Base-by-base conservation (phyloP, 2,888 invertebrate genomes). In the Keiferia lycopersicella region DNA sequence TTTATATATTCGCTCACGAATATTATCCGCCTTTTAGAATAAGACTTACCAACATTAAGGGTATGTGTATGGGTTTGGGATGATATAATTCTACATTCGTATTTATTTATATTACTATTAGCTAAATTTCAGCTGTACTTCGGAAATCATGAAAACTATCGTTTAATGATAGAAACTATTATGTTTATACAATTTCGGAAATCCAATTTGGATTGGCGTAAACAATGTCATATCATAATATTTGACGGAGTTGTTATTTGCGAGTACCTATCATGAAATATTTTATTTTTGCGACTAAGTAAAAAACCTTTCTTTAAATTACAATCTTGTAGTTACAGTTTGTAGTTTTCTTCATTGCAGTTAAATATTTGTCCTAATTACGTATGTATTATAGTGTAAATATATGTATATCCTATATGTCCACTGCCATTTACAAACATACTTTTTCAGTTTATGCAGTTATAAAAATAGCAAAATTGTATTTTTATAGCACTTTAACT, bases 11-110 rank as follows among this genome's bases (percentile, higher is more conserved):
- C 81, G 86, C 86, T 86, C 86, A 86, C 79, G 82, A 85, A 79
- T 79, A 82, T 79, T 82, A 82, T 87, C 87, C 87, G 87, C 87
- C 87, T 87, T 84, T 80, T 87, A 87, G 86, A 75, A 76, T 85
- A 86, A 87, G 85, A 80, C 76, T 81, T 80, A 82, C 74, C 73
- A 76, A 78, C 76, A 75, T 71, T 78, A 76, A 78, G 74, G 71
- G 77, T 73, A 75, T 76, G 72, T 64, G 58, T 65, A 64, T 65
- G 39, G 45, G 59, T 56, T 66, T 14, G 58, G 64, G 62, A 50
- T 10, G 30, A 26, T 61, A 61, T 50, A 48, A 30, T 48, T n/a
- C 22, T 50, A 20, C 50, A 61, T 50, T n/a, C 34, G 10, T 57
- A 60, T 20, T 18, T 61, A 12, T 53, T 53, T 20, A 53, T 38